Evolutionary conservation across 30 jellyfish, hydroid and myxozoan genomes (phyloP).

Genomic region (Hydra vulgaris): DNA sequence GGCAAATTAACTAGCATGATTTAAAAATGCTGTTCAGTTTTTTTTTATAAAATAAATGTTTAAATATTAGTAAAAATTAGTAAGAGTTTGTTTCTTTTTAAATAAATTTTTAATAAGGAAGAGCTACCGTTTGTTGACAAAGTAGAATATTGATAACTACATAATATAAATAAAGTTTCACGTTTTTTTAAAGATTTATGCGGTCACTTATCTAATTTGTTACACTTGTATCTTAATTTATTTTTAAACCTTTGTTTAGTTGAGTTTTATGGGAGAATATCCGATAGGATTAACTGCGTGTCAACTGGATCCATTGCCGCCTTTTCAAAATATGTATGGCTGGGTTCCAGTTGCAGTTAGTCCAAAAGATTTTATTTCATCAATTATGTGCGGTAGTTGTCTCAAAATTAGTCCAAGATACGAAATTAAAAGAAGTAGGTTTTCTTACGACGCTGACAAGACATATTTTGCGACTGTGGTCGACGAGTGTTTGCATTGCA

Average conservation of each 20-base stretch:
- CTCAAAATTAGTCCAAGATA: conserved; percentile 34
- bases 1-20: no score
- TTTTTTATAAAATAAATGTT: no score
- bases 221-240: neutral
- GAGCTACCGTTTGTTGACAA: no score
- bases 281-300: conserved; percentile 84
- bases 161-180: neutral
- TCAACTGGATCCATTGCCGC: conserved; percentile 83
- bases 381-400: conserved; percentile 76
- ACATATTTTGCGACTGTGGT: conserved; percentile 39
- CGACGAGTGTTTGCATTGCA: conserved; percentile 68
- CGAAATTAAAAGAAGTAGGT: neutral
- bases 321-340: conserved; percentile 34
- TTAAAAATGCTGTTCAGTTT: no score
- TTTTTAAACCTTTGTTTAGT: conserved; percentile 15
- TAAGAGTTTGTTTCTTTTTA: no score
- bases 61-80: no score
- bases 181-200: neutral
- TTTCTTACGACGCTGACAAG: conserved; percentile 1
- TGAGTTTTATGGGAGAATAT: conserved; percentile 65
- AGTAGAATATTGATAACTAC: no score
- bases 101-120: no score
- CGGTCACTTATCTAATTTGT: neutral
- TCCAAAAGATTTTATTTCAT: conserved; percentile 38
- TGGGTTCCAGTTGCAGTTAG: conserved; percentile 93